Evolutionary conservation across 2,888 invertebrate genomes (phyloP).

Genomic region (Acleris cristana): DNA sequence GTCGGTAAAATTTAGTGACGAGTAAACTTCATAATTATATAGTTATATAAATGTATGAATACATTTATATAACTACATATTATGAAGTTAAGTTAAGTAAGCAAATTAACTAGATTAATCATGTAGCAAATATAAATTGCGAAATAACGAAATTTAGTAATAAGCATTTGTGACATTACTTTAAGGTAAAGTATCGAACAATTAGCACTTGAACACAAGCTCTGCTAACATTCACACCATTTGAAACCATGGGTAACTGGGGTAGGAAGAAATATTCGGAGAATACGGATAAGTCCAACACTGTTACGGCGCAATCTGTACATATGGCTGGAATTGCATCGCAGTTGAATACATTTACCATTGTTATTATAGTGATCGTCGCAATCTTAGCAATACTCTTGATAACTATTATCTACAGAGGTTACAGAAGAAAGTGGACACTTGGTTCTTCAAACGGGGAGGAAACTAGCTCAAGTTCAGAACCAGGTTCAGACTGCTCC

Average conservation of each 20-base stretch:
- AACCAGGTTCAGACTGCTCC: background rate
- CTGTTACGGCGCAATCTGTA: background rate
- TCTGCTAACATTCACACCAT: background rate
- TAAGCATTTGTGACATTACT: background rate
- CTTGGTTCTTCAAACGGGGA: background rate
- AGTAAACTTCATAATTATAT: background rate
- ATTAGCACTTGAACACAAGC: background rate
- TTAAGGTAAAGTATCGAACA: background rate
- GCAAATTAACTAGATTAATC: too few species aligned
- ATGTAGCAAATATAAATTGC: background rate
- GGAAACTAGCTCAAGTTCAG: background rate
- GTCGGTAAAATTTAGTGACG: constrained; percentile 4
- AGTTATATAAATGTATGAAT: background rate
- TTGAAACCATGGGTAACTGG: background rate
- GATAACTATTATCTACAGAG: background rate
- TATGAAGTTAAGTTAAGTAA: too few species aligned
- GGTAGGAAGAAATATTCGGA: constrained; percentile 2
- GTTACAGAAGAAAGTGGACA: background rate
- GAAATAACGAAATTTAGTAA: too few species aligned
- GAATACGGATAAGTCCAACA: background rate
- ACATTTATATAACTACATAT: too few species aligned
- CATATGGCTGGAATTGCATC: background rate
- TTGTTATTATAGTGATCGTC: background rate
- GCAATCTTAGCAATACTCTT: background rate
- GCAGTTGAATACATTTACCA: background rate